Percentiles rank a stretch among this genome's conserved stretches.
Conservation (phyloP, 1,140 invertebrate genomes). For the Microplitis mediator region DNA sequence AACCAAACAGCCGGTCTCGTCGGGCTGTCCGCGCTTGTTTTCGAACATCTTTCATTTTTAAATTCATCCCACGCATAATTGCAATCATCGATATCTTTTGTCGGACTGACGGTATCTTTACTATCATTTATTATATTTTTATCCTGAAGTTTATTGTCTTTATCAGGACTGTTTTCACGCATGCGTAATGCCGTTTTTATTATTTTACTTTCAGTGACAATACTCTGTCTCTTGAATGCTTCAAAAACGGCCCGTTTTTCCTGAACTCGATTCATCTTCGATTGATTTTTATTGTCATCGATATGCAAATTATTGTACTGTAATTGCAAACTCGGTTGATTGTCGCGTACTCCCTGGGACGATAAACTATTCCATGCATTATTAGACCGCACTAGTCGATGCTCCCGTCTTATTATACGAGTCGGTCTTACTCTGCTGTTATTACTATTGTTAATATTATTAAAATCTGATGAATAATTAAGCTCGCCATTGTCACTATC, state of each 20-base stretch:
- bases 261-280: conserved; percentile 22
- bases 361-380: conserved; percentile 50
- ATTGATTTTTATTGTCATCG: not conserved
- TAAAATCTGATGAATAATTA: conserved; percentile 61
- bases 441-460: conserved; percentile 59
- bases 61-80: conserved; percentile 61
- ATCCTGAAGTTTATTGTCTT: conserved; percentile 33
- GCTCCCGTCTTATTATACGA: conserved; percentile 37
- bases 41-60: conserved; percentile 34
- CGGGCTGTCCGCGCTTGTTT: conserved; percentile 55
- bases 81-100: conserved; percentile 54
- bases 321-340: conserved; percentile 39
- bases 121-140: not conserved
- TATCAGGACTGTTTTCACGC: conserved; percentile 39
- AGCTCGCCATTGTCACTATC: conserved; percentile 55
- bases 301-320: conserved; percentile 49
- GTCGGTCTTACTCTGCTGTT: conserved; percentile 60
- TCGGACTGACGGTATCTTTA: conserved; percentile 1
- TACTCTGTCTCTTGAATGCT: conserved; percentile 49
- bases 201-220: conserved; percentile 51
- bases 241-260: conserved; percentile 53
- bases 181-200: conserved; percentile 50
- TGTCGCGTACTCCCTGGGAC: conserved; percentile 35
- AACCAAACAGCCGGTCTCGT: conserved; percentile 68
- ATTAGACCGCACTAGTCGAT: conserved; percentile 44